Conservation (phyloP, 2,797 vertebrate genomes). For the Anisognathus igniventris region DNA sequence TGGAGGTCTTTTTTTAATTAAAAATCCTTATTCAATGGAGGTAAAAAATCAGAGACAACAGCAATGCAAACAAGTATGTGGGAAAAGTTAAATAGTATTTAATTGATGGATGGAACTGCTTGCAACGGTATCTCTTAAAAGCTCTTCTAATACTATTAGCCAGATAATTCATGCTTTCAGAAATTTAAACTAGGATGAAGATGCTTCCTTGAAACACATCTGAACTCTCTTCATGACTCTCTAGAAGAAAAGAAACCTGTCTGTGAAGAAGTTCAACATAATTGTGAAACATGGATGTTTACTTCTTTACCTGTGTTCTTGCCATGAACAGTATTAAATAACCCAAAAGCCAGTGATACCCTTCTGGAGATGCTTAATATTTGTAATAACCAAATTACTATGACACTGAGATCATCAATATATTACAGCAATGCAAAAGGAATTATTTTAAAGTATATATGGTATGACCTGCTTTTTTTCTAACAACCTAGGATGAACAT, state of each 20-base stretch:
- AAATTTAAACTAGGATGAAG: background rate
- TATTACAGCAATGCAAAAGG: background rate
- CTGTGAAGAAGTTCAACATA: background rate
- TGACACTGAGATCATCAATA: background rate
- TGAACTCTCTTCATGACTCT: background rate
- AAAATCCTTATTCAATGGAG: background rate
- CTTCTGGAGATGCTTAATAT: background rate
- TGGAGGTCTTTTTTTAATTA: background rate
- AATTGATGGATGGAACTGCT: background rate
- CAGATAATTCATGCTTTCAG: background rate
- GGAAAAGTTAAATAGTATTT: background rate
- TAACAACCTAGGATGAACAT: background rate
- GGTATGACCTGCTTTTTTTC: background rate
- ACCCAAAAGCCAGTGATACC: background rate
- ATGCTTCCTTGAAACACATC: background rate
- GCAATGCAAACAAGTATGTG: background rate
- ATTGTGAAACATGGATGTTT: background rate
- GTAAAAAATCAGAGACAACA: background rate
- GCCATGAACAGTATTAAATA: background rate
- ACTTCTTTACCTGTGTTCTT: background rate
- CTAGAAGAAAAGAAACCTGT: background rate
- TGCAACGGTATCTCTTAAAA: background rate
- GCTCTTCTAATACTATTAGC: background rate
- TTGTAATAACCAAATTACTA: background rate
- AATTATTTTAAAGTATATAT: background rate